Percentiles rank a stretch among this genome's conserved stretches.
phyloP scores from a whole-genome alignment of 2,113 vertebrate species.

The Synodontis membranacea region DNA sequence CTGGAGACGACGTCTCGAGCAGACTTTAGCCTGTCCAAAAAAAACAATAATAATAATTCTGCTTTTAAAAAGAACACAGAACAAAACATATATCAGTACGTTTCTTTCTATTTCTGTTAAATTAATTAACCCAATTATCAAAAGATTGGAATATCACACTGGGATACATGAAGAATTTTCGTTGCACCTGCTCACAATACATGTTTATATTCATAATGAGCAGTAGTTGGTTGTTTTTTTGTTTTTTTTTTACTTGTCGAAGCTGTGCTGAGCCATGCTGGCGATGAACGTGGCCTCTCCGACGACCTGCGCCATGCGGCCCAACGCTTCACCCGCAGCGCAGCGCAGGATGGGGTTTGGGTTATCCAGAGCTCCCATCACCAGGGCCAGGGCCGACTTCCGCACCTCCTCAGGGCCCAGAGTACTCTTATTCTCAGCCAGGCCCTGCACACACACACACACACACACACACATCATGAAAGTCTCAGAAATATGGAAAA shows the following conservation, averaged over 20 bases:
- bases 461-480: neutral
- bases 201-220: neutral
- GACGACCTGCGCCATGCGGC: constrained; percentile 98
- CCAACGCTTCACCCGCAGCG: constrained; percentile 95
- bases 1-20: constrained; percentile 96
- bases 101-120: no score
- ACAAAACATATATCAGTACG: no score
- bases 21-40: constrained; percentile 85
- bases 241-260: constrained; percentile 99
- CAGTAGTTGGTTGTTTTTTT: constrained; percentile 17
- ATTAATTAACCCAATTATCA: neutral
- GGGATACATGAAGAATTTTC: neutral
- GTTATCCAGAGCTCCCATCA: constrained; percentile 97
- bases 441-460: constrained; percentile 77
- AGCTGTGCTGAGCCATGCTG: constrained; percentile 97
- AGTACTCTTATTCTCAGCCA: constrained; percentile 98
- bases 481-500: neutral
- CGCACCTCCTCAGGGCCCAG: constrained; percentile 97
- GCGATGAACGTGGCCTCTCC: constrained; percentile 97
- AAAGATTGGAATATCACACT: neutral
- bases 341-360: constrained; percentile 96
- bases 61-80: neutral
- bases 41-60: no score
- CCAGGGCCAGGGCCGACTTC: constrained; percentile 92
- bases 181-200: neutral